Evolutionary conservation across 2,888 invertebrate species (phyloP), one percentile per base, ranked within the genome.

Genomic region (Watsonalla binaria): DNA sequence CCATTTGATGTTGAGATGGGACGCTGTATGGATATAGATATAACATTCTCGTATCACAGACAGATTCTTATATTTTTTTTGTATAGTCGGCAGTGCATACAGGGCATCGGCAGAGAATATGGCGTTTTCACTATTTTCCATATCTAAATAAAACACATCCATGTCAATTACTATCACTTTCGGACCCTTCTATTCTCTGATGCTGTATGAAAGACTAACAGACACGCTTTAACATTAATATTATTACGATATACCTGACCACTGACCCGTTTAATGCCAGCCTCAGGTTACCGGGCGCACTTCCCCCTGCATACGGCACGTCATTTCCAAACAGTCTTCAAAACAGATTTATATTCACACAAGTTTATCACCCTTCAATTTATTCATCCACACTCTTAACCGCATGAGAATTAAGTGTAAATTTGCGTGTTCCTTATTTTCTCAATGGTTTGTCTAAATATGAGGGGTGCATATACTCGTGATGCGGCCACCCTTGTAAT

Each of bases 181-280:
- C 24, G 4, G 24, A 24, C 24, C 24, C 24, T 24, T 1, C n/a
- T n/a, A n/a, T n/a, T n/a, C 24, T 24, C 24, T 24, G 24, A 24
- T 24, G 24, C 24, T 24, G 42, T 11, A 11, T 42, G 42, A 42
- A 42, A 46, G 46, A 46, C 4, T 5, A 13, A 46, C 9, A 46
- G 14, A 46, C 14, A 13, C 14, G 13, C 45, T 14, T 46, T 24
- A 1, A 24, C 24, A 24, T 24, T 24, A 24, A 24, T 24, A 24
- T 24, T 24, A 24, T 83, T 78, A 81, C 83, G 82, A 84, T 88
- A 86, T 89, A 89, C 88, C 84, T 88, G 90, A 78, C 82, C 82
- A 84, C 65, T 88, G 87, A 84, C 81, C 87, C 89, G 85, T 78
- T 86, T 86, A 82, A 89, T 87, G 76, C 73, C 72, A 70, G 71